Evolutionary conservation across 2,113 vertebrate species (phyloP).

Genomic region (Nibea albiflora): DNA sequence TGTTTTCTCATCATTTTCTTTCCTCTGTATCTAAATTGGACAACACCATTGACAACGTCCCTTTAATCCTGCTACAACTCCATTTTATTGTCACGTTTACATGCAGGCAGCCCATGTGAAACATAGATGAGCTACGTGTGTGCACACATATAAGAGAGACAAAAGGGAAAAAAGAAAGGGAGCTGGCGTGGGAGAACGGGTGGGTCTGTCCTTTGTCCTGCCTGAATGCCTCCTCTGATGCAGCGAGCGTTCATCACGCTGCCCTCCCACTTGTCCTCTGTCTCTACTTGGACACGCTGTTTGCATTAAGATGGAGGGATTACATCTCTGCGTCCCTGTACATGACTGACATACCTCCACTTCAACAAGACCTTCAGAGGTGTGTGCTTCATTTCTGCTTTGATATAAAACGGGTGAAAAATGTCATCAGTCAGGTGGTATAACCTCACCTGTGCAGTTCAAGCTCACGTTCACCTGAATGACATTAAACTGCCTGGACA

Average conservation of each 20-base stretch:
- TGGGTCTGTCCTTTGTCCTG: conserved; percentile 39
- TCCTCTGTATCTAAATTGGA: not conserved
- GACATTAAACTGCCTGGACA: not conserved
- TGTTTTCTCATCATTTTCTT: not conserved
- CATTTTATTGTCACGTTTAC: not conserved
- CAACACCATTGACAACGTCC: too few relatives aligned
- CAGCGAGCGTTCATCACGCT: conserved; percentile 32
- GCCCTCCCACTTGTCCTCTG: conserved; percentile 45
- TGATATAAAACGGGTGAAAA: not conserved
- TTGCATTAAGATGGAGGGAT: conserved; percentile 39
- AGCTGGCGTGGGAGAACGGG: conserved; percentile 7
- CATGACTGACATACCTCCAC: not conserved
- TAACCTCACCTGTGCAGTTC: not conserved
- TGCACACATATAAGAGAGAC: not conserved
- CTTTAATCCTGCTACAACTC: not conserved
- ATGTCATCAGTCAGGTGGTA: not conserved
- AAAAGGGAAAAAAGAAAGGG: not conserved
- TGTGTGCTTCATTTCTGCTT: not conserved
- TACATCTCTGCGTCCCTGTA: conserved; percentile 4
- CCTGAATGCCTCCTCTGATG: conserved; percentile 29
- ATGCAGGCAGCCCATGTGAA: not conserved
- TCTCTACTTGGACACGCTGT: conserved; percentile 32
- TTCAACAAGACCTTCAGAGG: not conserved
- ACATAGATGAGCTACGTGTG: not conserved
- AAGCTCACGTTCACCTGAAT: not conserved